Conservation (phyloP, 2,888 invertebrate genomes). For the Scaptomyza parva region DNA sequence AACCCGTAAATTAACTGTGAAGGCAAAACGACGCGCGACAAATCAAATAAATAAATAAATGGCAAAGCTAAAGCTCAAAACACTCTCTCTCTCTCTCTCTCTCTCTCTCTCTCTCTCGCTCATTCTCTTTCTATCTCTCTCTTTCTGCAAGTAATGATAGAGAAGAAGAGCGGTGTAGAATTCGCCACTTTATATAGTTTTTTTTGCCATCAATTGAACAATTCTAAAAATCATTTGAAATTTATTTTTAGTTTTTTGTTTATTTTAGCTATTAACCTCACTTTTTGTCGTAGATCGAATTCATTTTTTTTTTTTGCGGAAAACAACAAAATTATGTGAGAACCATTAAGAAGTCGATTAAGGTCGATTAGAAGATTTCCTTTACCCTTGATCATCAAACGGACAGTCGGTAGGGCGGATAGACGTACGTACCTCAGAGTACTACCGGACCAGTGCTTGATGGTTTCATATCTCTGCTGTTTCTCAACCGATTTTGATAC, state of each 20-base stretch:
- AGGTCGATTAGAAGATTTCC: no score
- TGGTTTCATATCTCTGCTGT: no score
- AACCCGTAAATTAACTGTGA: conserved; percentile 76
- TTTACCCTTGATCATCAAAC: no score
- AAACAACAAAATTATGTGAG: neutral
- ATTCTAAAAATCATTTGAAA: conserved; percentile 54
- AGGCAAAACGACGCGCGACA: conserved; percentile 76
- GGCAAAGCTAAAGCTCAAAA: conserved; percentile 50
- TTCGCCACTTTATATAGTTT: conserved; percentile 48
- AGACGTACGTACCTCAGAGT: no score
- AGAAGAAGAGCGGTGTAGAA: neutral
- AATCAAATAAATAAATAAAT: conserved; percentile 73
- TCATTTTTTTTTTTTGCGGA: neutral
- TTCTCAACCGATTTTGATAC: no score
- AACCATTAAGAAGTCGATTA: neutral
- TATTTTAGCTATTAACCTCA: neutral
- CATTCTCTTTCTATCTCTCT: no score
- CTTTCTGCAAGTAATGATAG: neutral
- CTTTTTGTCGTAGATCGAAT: neutral
- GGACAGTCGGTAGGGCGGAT: no score
- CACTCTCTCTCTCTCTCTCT: conserved; percentile 22
- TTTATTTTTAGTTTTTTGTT: neutral
- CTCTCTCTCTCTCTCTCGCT: neutral
- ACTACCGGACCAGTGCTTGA: no score
- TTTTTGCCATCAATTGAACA: conserved; percentile 45